These are phyloP conservation scores for Chaitophorus viminalis DNA, from an alignment of 2,888 invertebrate species.

Conservation along the genomic window DNA sequence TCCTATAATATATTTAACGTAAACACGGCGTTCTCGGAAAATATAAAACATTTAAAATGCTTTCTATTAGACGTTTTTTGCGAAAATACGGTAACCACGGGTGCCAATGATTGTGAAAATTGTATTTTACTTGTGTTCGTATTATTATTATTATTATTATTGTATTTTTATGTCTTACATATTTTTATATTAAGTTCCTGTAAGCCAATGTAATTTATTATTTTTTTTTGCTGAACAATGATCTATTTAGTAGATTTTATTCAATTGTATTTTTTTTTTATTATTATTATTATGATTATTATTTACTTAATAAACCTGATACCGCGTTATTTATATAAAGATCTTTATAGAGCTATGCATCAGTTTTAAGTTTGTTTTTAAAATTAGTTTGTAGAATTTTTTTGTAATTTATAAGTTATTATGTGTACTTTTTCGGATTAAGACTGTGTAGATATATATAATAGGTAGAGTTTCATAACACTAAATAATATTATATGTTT, in stretches of 20 bases:
- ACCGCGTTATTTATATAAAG: conserved; percentile 37
- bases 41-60: not conserved
- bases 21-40: not conserved
- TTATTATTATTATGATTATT: not conserved
- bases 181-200: conserved; percentile 53
- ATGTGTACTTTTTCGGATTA: conserved; percentile 32
- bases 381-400: conserved; percentile 22
- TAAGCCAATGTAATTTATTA: conserved; percentile 51
- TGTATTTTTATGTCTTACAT: conserved; percentile 21
- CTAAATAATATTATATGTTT: not conserved
- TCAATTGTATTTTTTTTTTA: conserved; percentile 5
- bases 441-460: conserved; percentile 56
- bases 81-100: conserved; percentile 2
- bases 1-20: not conserved
- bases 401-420: conserved; percentile 40
- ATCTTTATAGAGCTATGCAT: conserved; percentile 38
- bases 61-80: not conserved
- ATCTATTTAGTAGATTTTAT: not conserved
- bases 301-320: conserved; percentile 28
- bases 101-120: conserved; percentile 25
- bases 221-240: conserved; percentile 17
- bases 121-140: conserved; percentile 42
- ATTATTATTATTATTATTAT: conserved; percentile 29
- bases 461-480: not conserved
- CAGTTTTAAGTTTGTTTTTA: conserved; percentile 43